Evolutionary conservation across 2,888 invertebrate genomes (phyloP), one percentile per base, ranked within the genome.

Genomic region (Augochlorella aurata): DNA sequence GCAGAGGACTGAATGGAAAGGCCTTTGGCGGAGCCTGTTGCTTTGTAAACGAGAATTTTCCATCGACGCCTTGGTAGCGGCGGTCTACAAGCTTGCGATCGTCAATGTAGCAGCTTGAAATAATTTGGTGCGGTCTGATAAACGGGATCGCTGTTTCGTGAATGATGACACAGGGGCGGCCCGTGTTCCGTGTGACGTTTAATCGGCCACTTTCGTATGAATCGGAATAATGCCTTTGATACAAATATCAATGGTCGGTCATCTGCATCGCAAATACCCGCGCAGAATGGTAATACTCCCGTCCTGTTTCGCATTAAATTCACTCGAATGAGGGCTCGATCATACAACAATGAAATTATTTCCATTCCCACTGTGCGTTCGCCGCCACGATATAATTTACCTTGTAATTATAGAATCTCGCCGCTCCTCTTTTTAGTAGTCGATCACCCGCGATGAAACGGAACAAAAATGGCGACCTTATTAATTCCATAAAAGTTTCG

Each of bases 221-320:
- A 80, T 69, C 68, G 69, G 49, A 66, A 74, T 50, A 71, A 61
- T 73, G 72, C 71, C 72, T 73, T 68, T 52, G 79, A 69, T 69
- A 44, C 52, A 68, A 45, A 74, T 74, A 79, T 81, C 71, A 74
- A 52, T 73, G 78, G 61, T 45, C 47, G 63, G 45, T 50, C 18
- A 73, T 79, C 69, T 75, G 74, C 72, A 76, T 79, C 68, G 68
- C 68, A 79, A 82, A 79, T 82, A 18, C 52, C 24, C 61, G 66
- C 18, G 58, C 54, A 21, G 69, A 73, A 79, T 79, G 44, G 68
- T 71, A 75, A 75, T 73, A 29, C 45, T 38, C 38, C 24, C 3
- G 24, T 44, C 4, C 10, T n/a, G 63, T 70, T 44, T 58, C 54
- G 63, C 44, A 38, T 78, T 47, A 54, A 74, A 78, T 74, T 66